Evolutionary conservation across 1,140 invertebrate genomes (phyloP).

Genomic region (Dreissena rostriformis): DNA sequence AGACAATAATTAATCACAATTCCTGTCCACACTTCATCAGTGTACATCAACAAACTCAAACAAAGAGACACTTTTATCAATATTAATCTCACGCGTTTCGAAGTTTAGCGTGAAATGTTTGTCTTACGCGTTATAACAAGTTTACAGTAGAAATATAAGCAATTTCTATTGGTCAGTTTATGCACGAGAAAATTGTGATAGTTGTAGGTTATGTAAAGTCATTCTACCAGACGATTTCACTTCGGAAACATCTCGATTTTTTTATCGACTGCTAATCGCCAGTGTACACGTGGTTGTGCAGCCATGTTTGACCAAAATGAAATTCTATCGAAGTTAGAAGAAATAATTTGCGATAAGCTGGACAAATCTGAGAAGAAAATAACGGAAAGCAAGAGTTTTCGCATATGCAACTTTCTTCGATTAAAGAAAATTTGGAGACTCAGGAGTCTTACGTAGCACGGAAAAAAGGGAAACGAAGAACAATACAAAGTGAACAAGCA

Average conservation of each 20-base stretch:
- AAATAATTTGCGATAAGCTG: not conserved
- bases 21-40: too few species aligned
- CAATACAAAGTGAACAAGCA: slow-evolving; percentile 1
- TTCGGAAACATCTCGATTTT: not conserved
- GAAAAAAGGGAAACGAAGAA: slow-evolving; percentile 9
- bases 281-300: not conserved
- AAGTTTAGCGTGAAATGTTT: not conserved
- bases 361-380: not conserved
- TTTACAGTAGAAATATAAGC: not conserved
- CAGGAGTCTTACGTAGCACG: not conserved
- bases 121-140: not conserved
- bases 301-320: not conserved
- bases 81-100: slow-evolving; percentile 9
- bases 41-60: not conserved
- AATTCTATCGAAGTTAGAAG: not conserved
- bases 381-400: not conserved
- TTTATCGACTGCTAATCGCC: not conserved
- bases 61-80: not conserved
- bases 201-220: not conserved
- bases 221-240: not conserved
- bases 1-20: too few species aligned
- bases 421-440: not conserved
- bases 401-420: slow-evolving; percentile 1
- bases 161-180: not conserved
- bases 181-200: too few species aligned